phyloP scores from a whole-genome alignment of 2,888 invertebrate genomes.

The Furcula furcula region DNA sequence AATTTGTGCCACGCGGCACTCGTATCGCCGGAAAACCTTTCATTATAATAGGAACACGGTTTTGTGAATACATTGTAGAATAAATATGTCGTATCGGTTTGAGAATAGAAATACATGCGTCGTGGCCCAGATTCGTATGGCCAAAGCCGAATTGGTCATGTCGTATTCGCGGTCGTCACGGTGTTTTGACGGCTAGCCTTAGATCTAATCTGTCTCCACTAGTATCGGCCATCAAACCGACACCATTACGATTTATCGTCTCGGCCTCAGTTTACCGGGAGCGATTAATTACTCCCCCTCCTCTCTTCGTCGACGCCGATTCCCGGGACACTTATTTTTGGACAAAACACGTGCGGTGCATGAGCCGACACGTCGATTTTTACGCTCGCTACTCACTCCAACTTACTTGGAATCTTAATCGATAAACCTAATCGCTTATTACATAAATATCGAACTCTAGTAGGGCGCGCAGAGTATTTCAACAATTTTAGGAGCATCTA shows the following conservation, averaged over 20 bases:
- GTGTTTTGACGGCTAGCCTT: constrained; percentile 49
- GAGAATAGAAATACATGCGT: constrained; percentile 64
- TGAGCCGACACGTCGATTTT: constrained; percentile 30
- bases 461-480: background rate
- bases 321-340: constrained; percentile 57
- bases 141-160: constrained; percentile 51
- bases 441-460: background rate
- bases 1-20: constrained; percentile 3
- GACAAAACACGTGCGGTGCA: constrained; percentile 50
- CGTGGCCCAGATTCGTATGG: constrained; percentile 60
- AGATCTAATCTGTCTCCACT: constrained; percentile 49
- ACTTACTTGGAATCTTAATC: constrained; percentile 4
- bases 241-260: constrained; percentile 33
- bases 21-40: constrained; percentile 19
- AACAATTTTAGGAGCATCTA: background rate
- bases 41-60: constrained; percentile 30
- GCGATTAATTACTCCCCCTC: constrained; percentile 48
- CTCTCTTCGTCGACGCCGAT: constrained; percentile 28
- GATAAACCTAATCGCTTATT: constrained; percentile 2
- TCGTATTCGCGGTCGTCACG: constrained; percentile 47
- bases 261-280: constrained; percentile 27
- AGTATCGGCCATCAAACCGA: constrained; percentile 36
- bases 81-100: constrained; percentile 58
- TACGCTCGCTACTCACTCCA: constrained; percentile 15
- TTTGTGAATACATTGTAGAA: constrained; percentile 61